These are phyloP conservation scores for Monopis laevigella DNA, from an alignment of 2,888 invertebrate species.

Conservation along the genomic window DNA sequence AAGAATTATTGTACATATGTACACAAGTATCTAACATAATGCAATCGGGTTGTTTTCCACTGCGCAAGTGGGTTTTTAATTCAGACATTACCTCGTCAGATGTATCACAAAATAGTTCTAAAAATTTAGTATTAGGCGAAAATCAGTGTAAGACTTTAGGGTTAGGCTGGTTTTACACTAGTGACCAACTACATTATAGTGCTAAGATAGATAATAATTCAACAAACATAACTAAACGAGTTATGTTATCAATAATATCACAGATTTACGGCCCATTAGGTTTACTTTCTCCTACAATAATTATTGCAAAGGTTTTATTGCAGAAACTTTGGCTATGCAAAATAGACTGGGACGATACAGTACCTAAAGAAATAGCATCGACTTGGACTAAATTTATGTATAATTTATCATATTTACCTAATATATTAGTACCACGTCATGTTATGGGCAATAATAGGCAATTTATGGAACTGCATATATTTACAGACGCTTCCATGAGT, in stretches of 20 bases:
- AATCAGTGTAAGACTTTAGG: constrained; percentile 18
- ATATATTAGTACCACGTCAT: constrained; percentile 16
- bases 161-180: constrained; percentile 16
- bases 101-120: neutral
- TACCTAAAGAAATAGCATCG: constrained; percentile 16
- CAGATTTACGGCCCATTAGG: constrained; percentile 23
- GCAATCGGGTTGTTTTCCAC: constrained; percentile 19
- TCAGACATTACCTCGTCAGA: constrained; percentile 6
- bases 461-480: constrained; percentile 20
- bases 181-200: constrained; percentile 21
- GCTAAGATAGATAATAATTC: constrained; percentile 12
- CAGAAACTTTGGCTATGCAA: constrained; percentile 22
- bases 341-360: constrained; percentile 22
- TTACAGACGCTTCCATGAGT: constrained; percentile 20
- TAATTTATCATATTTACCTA: constrained; percentile 13
- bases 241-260: constrained; percentile 20
- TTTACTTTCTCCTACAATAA: constrained; percentile 19
- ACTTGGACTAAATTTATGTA: constrained; percentile 15
- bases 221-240: constrained; percentile 20
- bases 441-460: constrained; percentile 10
- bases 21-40: constrained; percentile 12
- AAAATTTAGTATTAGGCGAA: constrained; percentile 18
- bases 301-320: constrained; percentile 22
- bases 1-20: neutral
- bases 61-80: constrained; percentile 22